Evolutionary conservation across 2,797 vertebrate species (phyloP), one percentile per base, ranked within the genome.

Genomic region (Todus mexicanus): DNA sequence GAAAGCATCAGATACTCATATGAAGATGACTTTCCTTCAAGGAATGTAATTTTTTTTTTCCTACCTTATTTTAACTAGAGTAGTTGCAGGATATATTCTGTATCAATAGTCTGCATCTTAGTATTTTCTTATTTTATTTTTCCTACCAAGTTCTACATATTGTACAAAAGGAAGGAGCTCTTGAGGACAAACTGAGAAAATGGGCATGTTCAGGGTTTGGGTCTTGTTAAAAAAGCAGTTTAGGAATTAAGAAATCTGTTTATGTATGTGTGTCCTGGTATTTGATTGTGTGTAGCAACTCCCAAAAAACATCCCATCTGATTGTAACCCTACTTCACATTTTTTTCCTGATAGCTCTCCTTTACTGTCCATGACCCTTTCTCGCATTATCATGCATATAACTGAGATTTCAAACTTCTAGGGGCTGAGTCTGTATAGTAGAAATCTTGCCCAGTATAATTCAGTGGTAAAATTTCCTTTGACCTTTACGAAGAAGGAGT

Each of bases 21-120:
- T 57, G 56, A 84, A 92, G 80, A 91, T 88, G 57, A 15, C 51
- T 93, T 94, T 88, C 37, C 20, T 93, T 89, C 78, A 90, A 31
- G 93, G 63, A 73, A 1, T 60, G 29, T 25, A 43, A 17, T 51
- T 23, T 26, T 54, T 38, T 91, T 76, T 77, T 76, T 77, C 50
- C 54, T 50, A 43, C 38, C 59, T 89, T 63, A 76, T 20, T 68
- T 21, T 22, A 89, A 17, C 51, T 20, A 78, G 23, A 51, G 19
- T 57, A 53, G 31, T 70, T 90, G 57, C 33, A 76, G 69, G 59
- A 37, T 40, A 66, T 50, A 57, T 57, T 79, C 66, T 78, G 7
- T 37, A 82, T 83, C 60, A 47, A 20, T 37, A 86, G 47, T 56
- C 38, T 19, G 29, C 1, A 22, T 71, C 90, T 38, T 66, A 82